Conservation (phyloP, 1,140 invertebrate genomes). For the Drosophila serrata region DNA sequence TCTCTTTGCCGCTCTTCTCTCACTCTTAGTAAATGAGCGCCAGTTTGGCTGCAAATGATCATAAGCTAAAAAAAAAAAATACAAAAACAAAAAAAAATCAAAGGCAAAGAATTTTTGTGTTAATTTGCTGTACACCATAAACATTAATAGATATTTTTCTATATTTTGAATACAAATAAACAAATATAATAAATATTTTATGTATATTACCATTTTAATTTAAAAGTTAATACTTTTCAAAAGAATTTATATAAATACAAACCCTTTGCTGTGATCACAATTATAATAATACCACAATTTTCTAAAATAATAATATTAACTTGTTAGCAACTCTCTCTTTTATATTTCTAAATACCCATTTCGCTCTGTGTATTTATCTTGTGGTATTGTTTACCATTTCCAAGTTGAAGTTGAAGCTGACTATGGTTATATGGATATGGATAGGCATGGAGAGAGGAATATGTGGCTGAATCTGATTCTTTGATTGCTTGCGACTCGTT, state of each 20-base stretch:
- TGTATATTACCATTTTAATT: background rate
- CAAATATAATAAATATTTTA: background rate
- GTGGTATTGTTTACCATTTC: conserved; percentile 15
- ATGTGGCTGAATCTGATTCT: conserved; percentile 34
- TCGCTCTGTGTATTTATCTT: conserved; percentile 10
- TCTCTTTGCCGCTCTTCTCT: background rate
- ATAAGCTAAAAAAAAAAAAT: conserved; percentile 16
- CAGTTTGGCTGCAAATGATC: conserved; percentile 38
- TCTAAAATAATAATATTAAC: background rate
- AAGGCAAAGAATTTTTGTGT: conserved; percentile 53
- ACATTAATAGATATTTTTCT: background rate
- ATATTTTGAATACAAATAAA: background rate
- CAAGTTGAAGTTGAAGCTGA: conserved; percentile 7
- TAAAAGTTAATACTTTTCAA: background rate
- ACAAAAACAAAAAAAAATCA: conserved; percentile 1
- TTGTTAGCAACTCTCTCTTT: too few species aligned
- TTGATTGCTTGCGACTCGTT: conserved; percentile 66
- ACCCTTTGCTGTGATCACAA: background rate
- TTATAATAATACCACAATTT: background rate
- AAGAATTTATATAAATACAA: background rate
- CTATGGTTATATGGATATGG: conserved; percentile 7
- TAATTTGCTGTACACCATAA: conserved; percentile 32
- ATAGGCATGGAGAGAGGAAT: conserved; percentile 31
- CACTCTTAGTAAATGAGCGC: conserved; percentile 37
- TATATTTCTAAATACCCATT: background rate